These are phyloP conservation scores for Tetranychus piercei DNA, from an alignment of 2,888 invertebrate genomes.

Conservation along the genomic window DNA sequence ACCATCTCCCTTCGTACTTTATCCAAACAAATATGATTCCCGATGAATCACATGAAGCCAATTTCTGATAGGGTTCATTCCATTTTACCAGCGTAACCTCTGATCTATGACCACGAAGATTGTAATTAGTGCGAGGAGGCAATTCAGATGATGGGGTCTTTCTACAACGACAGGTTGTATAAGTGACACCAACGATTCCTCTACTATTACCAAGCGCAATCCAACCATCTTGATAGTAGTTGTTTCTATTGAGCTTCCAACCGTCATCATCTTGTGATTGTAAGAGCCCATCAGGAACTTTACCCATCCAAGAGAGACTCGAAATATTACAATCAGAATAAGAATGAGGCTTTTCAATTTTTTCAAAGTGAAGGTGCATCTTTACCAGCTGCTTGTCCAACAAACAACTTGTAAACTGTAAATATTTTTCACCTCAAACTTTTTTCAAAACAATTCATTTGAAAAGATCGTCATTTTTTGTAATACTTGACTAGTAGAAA, in stretches of 20 bases:
- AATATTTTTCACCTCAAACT: background rate
- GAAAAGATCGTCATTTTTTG: too few species aligned
- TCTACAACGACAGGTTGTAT: conserved; percentile 78
- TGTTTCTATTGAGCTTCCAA: conserved; percentile 82
- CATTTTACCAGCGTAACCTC: conserved; percentile 88
- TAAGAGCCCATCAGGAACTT: conserved; percentile 82
- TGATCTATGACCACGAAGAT: conserved; percentile 83
- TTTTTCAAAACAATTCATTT: background rate
- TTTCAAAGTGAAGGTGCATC: conserved; percentile 93
- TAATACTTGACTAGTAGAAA: too few species aligned
- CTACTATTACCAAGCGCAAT: conserved; percentile 81
- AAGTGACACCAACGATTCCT: conserved; percentile 86
- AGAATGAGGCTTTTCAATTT: conserved; percentile 42
- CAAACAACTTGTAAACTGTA: background rate
- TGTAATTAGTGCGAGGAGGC: conserved; percentile 83
- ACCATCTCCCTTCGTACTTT: conserved; percentile 96
- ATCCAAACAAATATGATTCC: conserved; percentile 99
- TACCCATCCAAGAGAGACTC: conserved; percentile 94
- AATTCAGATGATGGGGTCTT: conserved; percentile 32
- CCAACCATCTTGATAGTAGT: conserved; percentile 63
- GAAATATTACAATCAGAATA: conserved; percentile 85
- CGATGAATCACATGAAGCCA: conserved; percentile 89
- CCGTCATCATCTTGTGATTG: conserved; percentile 54
- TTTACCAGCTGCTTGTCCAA: background rate
- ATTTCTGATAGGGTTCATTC: conserved; percentile 94